Evolutionary conservation across 2,888 invertebrate species (phyloP), one percentile per base, ranked within the genome.

Genomic region (Disparrhopalites patrizii): DNA sequence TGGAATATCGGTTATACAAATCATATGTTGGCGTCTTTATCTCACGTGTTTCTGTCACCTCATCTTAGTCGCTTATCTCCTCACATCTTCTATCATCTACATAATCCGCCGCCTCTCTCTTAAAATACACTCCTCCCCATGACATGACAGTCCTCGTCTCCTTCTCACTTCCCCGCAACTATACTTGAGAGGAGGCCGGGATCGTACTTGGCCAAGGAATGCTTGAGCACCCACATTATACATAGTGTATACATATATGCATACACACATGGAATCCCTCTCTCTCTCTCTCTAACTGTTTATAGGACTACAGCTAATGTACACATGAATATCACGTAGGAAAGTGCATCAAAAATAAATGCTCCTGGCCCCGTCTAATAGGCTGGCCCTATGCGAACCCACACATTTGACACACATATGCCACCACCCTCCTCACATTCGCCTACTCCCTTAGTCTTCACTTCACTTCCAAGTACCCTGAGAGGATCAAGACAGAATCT

Each of bases 21-120:
- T n/a, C n/a, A n/a, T n/a, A n/a, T n/a, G n/a, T n/a, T n/a, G n/a
- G 61, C 61, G 52, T 52, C 33, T 61, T 61, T 51, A 61, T 61
- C 61, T 61, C 61, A 61, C 61, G 60, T 61, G 51, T 61, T 50
- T 52, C 61, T 61, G 61, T 61, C 61, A 61, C 61, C 61, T 61
- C 61, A 61, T 61, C 61, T 61, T 33, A 36, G 56, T 1, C 50
- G 23, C 61, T 51, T 50, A 50, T 61, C 50, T 61, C 61, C 38
- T 51, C 18, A 23, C 33, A 60, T 58, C 58, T 58, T 30, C 58
- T 58, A 58, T 58, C 58, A 58, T 58, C 58, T 31, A 47, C 47
- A 47, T 47, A 43, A 50, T 60, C 50, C 60, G 43, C 60, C 28
- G 20, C 23, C 25, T 33, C 23, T 33, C 7, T n/a, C 36, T 36